phyloP scores from a whole-genome alignment of 1,140 invertebrate genomes.

The Hirudo medicinalis region DNA sequence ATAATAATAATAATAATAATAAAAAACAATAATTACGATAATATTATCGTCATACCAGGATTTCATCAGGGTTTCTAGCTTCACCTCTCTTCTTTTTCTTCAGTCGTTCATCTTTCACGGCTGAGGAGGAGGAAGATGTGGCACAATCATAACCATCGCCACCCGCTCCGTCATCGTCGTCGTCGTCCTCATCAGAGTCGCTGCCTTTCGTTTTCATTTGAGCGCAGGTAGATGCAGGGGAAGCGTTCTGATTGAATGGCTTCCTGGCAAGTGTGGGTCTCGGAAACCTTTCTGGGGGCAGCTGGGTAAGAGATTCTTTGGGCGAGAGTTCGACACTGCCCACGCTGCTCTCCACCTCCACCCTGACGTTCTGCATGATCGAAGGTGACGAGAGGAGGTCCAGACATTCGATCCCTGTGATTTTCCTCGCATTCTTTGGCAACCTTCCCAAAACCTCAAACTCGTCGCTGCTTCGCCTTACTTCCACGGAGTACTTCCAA shows the following conservation, averaged over 20 bases:
- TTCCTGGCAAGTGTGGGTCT: too few relatives aligned
- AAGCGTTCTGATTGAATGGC: neutral
- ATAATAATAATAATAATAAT: too few relatives aligned
- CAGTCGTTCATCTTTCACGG: neutral
- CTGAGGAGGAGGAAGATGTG: neutral
- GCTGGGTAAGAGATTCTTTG: neutral
- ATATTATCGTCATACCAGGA: neutral
- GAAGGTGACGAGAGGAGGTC: neutral
- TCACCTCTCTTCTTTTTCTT: neutral
- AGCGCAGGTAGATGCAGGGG: neutral
- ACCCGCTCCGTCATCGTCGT: neutral
- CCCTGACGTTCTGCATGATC: slow-evolving; percentile 9
- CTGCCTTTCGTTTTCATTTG: neutral
- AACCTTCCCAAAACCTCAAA: neutral
- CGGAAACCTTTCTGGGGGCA: neutral
- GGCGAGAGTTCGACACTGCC: slow-evolving; percentile 11
- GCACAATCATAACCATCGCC: neutral
- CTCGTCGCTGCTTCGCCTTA: neutral
- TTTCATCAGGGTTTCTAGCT: neutral
- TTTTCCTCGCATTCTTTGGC: neutral
- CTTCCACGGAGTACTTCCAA: neutral
- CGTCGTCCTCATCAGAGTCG: neutral
- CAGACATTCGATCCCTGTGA: neutral
- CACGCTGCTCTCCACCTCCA: slow-evolving; percentile 16
- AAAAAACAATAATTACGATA: too few relatives aligned